Evolutionary conservation across 2,113 vertebrate species (phyloP).

Genomic region (Psilopsiagon aymara): DNA sequence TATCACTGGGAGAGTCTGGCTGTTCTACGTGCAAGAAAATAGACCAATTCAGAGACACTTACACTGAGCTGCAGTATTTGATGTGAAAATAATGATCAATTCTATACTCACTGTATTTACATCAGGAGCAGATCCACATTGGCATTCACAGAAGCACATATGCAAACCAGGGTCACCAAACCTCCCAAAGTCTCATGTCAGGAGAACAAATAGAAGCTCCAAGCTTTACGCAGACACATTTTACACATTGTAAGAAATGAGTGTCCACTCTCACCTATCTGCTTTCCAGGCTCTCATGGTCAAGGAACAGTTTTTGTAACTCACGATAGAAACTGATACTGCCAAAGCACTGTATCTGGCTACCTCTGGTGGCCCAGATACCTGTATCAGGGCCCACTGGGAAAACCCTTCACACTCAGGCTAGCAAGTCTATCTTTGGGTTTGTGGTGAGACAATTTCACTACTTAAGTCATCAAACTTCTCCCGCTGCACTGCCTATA

Average conservation of each 20-base stretch:
- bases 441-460: not conserved
- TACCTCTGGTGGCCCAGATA: not conserved
- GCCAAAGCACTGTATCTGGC: not conserved
- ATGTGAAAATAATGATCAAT: not conserved
- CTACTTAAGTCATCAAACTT: not conserved
- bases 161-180: accelerated
- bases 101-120: not conserved
- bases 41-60: not conserved
- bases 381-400: not conserved
- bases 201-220: not conserved
- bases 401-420: not conserved
- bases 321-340: not conserved
- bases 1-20: not conserved
- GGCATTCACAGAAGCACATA: not conserved
- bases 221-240: not conserved
- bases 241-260: not conserved
- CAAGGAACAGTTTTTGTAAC: not conserved
- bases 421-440: not conserved
- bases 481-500: not conserved
- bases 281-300: not conserved
- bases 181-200: not conserved
- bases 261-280: not conserved
- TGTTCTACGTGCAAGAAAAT: not conserved
- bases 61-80: not conserved
- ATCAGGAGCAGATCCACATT: not conserved